These are phyloP conservation scores for Carposina sasakii DNA, from an alignment of 1,140 invertebrate species.

Conservation along the genomic window DNA sequence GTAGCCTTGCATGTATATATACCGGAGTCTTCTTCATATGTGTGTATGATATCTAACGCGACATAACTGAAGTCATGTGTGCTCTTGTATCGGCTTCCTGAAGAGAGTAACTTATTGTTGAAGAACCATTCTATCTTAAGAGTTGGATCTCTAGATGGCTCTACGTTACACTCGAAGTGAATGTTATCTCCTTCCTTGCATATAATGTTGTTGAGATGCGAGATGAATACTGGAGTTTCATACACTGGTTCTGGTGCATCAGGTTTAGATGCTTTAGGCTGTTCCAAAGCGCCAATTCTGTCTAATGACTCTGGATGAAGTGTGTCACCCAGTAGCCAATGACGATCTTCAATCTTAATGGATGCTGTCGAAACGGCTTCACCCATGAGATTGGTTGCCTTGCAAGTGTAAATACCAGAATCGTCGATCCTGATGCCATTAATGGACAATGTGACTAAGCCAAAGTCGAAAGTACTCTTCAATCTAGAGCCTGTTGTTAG, in stretches of 20 bases:
- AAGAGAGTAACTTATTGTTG: constrained; percentile 86
- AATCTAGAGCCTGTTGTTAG: constrained; percentile 88
- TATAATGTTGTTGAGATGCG: constrained; percentile 92
- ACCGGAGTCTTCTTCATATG: constrained; percentile 91
- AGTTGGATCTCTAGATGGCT: constrained; percentile 95
- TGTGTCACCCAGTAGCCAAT: constrained; percentile 90
- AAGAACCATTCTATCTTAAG: constrained; percentile 94
- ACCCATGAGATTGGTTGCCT: constrained; percentile 90
- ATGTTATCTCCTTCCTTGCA: constrained; percentile 92
- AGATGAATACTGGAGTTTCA: constrained; percentile 91
- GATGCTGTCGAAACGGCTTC: constrained; percentile 94
- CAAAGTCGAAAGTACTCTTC: constrained; percentile 94
- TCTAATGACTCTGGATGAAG: constrained; percentile 92
- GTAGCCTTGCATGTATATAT: constrained; percentile 94
- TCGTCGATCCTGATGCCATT: constrained; percentile 90
- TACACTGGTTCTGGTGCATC: constrained; percentile 84
- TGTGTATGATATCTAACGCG: constrained; percentile 85
- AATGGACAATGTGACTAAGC: constrained; percentile 92
- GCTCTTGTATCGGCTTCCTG: constrained; percentile 86
- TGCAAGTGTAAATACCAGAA: constrained; percentile 95
- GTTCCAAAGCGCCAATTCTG: constrained; percentile 90
- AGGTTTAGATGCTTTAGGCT: constrained; percentile 76
- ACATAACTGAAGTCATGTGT: constrained; percentile 93
- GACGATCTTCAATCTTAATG: constrained; percentile 90
- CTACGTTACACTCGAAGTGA: constrained; percentile 95